Percentiles rank a stretch among this genome's conserved stretches.
These are phyloP conservation scores for Drosophila algonquin DNA, from an alignment of 2,888 invertebrate genomes.

Conservation along the genomic window DNA sequence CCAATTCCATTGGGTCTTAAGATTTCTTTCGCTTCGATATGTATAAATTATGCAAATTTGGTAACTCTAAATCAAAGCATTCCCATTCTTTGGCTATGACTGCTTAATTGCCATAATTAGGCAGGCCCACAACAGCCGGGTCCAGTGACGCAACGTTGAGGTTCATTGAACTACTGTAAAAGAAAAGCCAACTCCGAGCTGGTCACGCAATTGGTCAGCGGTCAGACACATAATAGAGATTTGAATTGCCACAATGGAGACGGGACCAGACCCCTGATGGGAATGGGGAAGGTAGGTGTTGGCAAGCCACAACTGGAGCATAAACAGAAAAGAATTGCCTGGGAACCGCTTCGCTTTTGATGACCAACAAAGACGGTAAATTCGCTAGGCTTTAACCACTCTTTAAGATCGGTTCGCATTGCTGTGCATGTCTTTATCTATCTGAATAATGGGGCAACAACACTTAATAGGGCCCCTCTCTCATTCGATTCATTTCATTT, in stretches of 20 bases:
- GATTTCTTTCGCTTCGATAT: slow-evolving; percentile 3
- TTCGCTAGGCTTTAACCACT: background rate
- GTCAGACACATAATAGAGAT: slow-evolving; percentile 34
- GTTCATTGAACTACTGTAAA: slow-evolving; percentile 71
- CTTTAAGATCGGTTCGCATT: background rate
- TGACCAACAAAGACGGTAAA: background rate
- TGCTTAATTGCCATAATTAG: slow-evolving; percentile 71
- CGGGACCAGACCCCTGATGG: background rate
- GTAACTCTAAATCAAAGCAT: slow-evolving; percentile 45
- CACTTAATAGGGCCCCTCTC: slow-evolving; percentile 9
- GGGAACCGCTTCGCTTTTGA: background rate
- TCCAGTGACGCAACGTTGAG: slow-evolving; percentile 31
- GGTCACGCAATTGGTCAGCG: slow-evolving; percentile 63
- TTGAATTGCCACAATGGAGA: slow-evolving; percentile 25
- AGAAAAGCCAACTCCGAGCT: slow-evolving; percentile 18
- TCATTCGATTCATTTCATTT: slow-evolving; percentile 24
- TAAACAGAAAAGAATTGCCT: background rate
- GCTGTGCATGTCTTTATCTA: slow-evolving; percentile 15
- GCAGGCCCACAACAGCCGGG: slow-evolving; percentile 23
- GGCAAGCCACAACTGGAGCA: background rate
- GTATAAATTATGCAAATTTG: slow-evolving; percentile 29
- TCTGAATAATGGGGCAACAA: slow-evolving; percentile 11
- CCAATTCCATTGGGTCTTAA: no score
- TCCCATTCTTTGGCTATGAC: slow-evolving; percentile 53
- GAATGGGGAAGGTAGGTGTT: background rate